phyloP scores from a whole-genome alignment of 2,888 invertebrate species.

The Xylocampa areola region DNA sequence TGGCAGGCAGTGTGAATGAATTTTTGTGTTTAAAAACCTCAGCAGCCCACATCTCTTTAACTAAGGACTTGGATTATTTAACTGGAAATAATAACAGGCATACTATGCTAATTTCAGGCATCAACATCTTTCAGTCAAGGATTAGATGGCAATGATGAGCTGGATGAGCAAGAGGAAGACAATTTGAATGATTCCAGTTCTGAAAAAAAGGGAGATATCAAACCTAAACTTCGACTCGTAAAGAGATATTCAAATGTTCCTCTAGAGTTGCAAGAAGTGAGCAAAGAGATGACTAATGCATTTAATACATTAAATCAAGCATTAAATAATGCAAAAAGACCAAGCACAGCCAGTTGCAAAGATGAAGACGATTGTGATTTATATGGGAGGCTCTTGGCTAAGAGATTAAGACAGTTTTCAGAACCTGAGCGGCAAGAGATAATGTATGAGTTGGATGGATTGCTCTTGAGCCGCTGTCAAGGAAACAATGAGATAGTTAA shows the following conservation, averaged over 20 bases:
- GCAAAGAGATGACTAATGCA: conserved; percentile 37
- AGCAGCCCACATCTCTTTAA: no score
- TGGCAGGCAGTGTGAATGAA: no score
- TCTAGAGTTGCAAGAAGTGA: conserved; percentile 38
- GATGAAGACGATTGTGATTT: conserved; percentile 49
- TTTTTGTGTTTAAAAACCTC: no score
- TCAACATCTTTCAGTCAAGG: conserved; percentile 33
- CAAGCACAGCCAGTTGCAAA: conserved; percentile 2
- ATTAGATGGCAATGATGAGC: conserved; percentile 19
- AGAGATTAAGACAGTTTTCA: conserved; percentile 54
- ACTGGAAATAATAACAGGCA: no score
- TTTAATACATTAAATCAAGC: conserved; percentile 39
- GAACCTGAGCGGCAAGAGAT: conserved; percentile 54
- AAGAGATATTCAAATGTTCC: conserved; percentile 24
- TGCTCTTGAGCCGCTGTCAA: conserved; percentile 45
- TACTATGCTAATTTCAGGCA: conserved; percentile 14
- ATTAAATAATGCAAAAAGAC: conserved; percentile 32
- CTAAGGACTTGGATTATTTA: no score
- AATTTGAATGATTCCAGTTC: conserved; percentile 28
- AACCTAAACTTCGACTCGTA: conserved; percentile 15
- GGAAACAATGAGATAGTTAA: conserved; percentile 15
- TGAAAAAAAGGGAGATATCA: conserved; percentile 28
- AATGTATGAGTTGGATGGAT: conserved; percentile 56
- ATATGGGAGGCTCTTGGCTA: conserved; percentile 54
- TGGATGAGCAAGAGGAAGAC: conserved; percentile 32